These are phyloP conservation scores for Globicephala melas DNA, from an alignment of 2,113 vertebrate species.

Conservation along the genomic window DNA sequence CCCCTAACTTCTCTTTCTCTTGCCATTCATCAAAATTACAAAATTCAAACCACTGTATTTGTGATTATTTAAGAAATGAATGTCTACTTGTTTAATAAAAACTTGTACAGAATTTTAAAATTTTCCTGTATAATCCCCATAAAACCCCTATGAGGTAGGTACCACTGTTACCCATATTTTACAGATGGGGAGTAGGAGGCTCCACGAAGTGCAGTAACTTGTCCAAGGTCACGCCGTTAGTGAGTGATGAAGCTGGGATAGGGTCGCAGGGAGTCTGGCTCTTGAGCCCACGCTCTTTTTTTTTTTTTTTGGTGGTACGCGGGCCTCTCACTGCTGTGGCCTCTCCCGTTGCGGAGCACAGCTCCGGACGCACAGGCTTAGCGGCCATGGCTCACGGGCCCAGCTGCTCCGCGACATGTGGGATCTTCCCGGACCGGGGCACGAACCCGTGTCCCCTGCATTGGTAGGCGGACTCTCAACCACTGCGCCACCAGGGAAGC, in stretches of 20 bases:
- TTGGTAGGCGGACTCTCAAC: too few species aligned
- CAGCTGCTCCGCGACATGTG: too few species aligned
- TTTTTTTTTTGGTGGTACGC: too few species aligned
- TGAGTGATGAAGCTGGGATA: not conserved
- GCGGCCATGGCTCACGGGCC: too few species aligned
- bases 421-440: too few species aligned
- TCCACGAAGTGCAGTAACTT: not conserved
- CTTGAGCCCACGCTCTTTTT: not conserved
- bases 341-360: too few species aligned
- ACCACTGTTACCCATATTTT: not conserved
- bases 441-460: too few species aligned
- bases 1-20: not conserved
- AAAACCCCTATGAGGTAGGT: not conserved
- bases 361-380: accelerated
- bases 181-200: not conserved
- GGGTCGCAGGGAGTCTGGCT: not conserved
- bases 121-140: not conserved
- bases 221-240: not conserved
- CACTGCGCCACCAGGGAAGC: too few species aligned
- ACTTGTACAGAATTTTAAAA: not conserved
- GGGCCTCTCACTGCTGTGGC: too few species aligned
- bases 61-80: not conserved
- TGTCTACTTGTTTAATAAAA: not conserved
- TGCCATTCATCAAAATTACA: not conserved
- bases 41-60: not conserved